Base-by-base conservation (phyloP, 2,888 invertebrate genomes). In the Chironomus riparius region DNA sequence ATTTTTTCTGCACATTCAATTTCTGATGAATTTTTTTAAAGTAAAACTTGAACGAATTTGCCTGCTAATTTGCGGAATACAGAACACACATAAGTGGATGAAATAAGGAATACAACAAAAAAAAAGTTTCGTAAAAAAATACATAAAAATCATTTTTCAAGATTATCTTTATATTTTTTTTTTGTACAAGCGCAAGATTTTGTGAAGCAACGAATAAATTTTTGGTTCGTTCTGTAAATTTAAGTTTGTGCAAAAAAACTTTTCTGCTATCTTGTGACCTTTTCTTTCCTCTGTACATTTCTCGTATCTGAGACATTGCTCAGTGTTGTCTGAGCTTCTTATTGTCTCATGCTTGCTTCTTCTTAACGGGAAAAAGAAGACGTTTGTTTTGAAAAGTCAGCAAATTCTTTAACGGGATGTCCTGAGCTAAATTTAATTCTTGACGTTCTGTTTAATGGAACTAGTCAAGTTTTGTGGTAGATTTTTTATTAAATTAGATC, bases 81-180 rank as follows among this genome's bases (percentile, higher is more conserved):
- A 13, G 65, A 12, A 62, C 22, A 24, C 22, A 24, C 65, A 21
- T 24, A 24, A 65, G 13, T 65, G n/a, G 15, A 22, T 22, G n/a
- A 12, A 12, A 13, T 3, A 65, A 21, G 7, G 62, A 22, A 62
- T 18, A 65, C 5, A 21, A 12, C 15, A 62, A 62, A 13, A 13
- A 65, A 65, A 65, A 65, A 65, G 7, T 65, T 24, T 65, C 3
- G 65, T 38, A 38, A 38, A 38, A n/a, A 38, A 22, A 68, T 38
- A 47, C 62, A 38, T 47, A 62, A 73, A 73, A 62, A 72, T 38
- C 65, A 73, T 73, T 73, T 73, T 56, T 71, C 65, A 73, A 73
- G 73, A 73, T 73, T 62, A 73, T 62, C 62, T 5, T 24, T 56
- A 71, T 50, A 56, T n/a, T 15, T 6, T 13, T n/a, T 50, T 70